Base-by-base conservation (phyloP, 2,797 vertebrate species). In the Graptemys geographica region DNA sequence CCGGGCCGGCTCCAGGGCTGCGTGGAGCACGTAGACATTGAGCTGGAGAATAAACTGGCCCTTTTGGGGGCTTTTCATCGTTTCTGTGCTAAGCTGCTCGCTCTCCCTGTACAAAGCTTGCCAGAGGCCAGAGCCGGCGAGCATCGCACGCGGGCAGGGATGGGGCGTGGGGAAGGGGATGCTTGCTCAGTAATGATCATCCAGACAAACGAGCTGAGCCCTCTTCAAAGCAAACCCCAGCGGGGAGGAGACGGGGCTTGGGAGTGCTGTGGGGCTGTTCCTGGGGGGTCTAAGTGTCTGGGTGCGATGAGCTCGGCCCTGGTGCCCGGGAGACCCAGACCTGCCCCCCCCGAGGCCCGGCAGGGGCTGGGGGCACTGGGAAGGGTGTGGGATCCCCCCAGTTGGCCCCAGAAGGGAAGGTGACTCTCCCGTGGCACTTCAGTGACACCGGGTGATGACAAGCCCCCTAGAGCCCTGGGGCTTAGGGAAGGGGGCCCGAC, bases 391-490 rank as follows among this genome's bases (percentile, higher is more conserved):
- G 33, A 7, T n/a, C 15, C 16, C 33, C 62, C 16, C 59, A 33
- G 28, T 31, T 6, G 31, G 59, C 15, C 62, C 62, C 31, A 16
- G 12, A 6, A 16, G 59, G 31, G 33, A 19, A n/a, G 33, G 62
- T 18, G 62, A 65, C 62, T 62, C 31, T 65, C 7, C 2, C 3
- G 16, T 15, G 12, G 59, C 59, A 33, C 28, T 11, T 59, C 88
- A 96, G 97, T 95, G 93, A 91, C 87, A 94, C 92, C 18, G 18
- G 72, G 90, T 97, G 96, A 96, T 96, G 96, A 93, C 7, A 8
- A n/a, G 31, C 12, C 31, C 59, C 13, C 11, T 11, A 59, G 57
- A 33, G 59, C 59, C 31, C 28, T 8, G 4, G 62, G 10, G 33
- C 31, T n/a, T 16, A 65, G 62, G 33, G 31, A 47, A 28, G 41